A percentile compares a stretch with the other conserved stretches of the same genome.
These are phyloP conservation scores for Taurulus bubalis DNA, from an alignment of 2,113 vertebrate species.

Conservation along the genomic window DNA sequence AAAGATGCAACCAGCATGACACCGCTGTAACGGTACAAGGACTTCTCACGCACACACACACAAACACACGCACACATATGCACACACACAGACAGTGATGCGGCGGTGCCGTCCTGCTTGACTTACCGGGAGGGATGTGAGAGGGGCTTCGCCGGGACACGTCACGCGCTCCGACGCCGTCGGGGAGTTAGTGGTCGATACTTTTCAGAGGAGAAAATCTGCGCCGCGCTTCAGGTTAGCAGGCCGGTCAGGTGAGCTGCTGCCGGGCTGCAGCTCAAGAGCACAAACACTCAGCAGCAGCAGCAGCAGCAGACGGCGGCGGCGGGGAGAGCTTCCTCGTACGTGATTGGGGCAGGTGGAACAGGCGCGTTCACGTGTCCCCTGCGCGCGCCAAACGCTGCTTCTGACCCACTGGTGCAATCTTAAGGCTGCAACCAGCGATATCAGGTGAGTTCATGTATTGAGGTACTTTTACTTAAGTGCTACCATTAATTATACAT, in stretches of 20 bases:
- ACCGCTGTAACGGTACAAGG: conserved; percentile 8
- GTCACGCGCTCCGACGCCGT: conserved; percentile 52
- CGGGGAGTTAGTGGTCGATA: conserved; percentile 33
- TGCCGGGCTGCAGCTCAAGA: conserved; percentile 38
- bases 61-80: not conserved
- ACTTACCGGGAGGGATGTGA: conserved; percentile 65
- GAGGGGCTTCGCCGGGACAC: conserved; percentile 41
- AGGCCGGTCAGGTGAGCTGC: conserved; percentile 37
- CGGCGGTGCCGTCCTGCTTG: conserved; percentile 54
- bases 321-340: conserved; percentile 42
- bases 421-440: not conserved
- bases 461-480: not conserved
- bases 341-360: conserved; percentile 77
- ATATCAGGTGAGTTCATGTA: not conserved
- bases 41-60: conserved; percentile 12
- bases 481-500: not conserved
- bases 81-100: conserved; percentile 33
- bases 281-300: conserved; percentile 9
- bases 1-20: not conserved
- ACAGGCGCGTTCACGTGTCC: conserved; percentile 45
- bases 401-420: conserved; percentile 47
- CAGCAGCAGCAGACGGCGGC: conserved; percentile 21
- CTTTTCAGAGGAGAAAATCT: conserved; percentile 62
- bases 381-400: not conserved
- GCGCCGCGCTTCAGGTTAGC: not conserved